Conservation (phyloP, 2,113 vertebrate genomes). For the Axis porcinus region DNA sequence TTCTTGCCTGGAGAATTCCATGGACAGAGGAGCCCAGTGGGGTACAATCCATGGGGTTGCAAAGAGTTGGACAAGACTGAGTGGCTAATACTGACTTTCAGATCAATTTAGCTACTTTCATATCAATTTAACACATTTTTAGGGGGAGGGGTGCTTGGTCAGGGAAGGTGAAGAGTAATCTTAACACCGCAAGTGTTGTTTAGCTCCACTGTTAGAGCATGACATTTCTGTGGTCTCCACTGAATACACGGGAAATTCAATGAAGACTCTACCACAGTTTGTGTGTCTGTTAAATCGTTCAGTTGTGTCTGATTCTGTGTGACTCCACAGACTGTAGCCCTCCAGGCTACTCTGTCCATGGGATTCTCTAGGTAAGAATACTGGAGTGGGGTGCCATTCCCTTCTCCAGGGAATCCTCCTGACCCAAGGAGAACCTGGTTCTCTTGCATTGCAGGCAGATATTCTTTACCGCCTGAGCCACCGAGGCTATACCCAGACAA, state of each 20-base stretch:
- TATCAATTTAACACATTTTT: neutral
- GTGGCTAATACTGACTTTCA: neutral
- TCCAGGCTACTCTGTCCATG: neutral
- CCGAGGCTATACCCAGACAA: neutral
- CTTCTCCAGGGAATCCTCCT: neutral
- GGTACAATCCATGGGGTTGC: neutral
- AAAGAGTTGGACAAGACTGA: neutral
- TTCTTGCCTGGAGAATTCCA: neutral
- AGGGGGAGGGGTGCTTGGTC: neutral
- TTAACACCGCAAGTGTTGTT: neutral
- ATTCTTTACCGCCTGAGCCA: neutral
- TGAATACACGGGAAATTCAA: neutral
- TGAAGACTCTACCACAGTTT: neutral
- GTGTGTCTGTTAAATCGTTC: neutral
- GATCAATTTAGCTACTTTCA: neutral
- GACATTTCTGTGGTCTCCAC: neutral
- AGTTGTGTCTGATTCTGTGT: neutral
- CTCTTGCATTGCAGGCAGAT: neutral
- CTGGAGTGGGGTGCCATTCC: neutral
- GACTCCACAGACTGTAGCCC: neutral
- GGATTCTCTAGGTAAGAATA: neutral
- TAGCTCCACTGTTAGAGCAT: neutral
- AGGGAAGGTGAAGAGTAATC: neutral
- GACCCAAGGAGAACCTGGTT: fast-evolving
- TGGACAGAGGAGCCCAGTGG: neutral